phyloP scores from a whole-genome alignment of 2,797 vertebrate genomes.

The Bovichtus variegatus region DNA sequence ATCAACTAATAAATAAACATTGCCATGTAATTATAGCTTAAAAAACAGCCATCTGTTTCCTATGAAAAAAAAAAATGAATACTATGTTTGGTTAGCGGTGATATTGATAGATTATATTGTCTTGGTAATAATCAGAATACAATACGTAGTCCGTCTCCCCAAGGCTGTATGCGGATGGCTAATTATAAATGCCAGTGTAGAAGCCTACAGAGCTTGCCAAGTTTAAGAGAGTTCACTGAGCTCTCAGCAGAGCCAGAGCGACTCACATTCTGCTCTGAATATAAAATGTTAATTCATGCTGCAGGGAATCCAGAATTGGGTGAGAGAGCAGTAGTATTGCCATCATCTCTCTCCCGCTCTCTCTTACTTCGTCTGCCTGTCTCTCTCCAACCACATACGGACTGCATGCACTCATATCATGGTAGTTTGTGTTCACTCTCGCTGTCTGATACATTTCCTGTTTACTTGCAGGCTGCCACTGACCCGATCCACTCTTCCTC shows the following conservation, averaged over 20 bases:
- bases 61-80: neutral
- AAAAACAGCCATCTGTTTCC: neutral
- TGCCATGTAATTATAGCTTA: too few relatives aligned
- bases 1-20: too few relatives aligned
- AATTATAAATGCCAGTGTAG: constrained; percentile 77
- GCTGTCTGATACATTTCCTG: constrained; percentile 51
- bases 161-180: constrained; percentile 62
- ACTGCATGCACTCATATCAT: constrained; percentile 55
- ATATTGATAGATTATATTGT: constrained; percentile 43
- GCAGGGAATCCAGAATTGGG: constrained; percentile 78
- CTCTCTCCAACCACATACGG: constrained; percentile 43
- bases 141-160: constrained; percentile 55
- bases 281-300: constrained; percentile 86
- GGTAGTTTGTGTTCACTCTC: constrained; percentile 52
- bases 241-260: constrained; percentile 76
- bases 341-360: constrained; percentile 49
- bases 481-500: constrained; percentile 37
- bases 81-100: neutral
- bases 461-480: constrained; percentile 54
- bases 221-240: constrained; percentile 79
- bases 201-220: constrained; percentile 75
- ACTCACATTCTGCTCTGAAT: constrained; percentile 80
- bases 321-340: constrained; percentile 70
- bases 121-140: constrained; percentile 37
- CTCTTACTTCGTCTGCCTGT: constrained; percentile 37